A percentile compares a stretch with the other conserved stretches of the same genome.
Evolutionary conservation across 2,113 vertebrate species (phyloP).

Genomic region (Syngnathus floridae): DNA sequence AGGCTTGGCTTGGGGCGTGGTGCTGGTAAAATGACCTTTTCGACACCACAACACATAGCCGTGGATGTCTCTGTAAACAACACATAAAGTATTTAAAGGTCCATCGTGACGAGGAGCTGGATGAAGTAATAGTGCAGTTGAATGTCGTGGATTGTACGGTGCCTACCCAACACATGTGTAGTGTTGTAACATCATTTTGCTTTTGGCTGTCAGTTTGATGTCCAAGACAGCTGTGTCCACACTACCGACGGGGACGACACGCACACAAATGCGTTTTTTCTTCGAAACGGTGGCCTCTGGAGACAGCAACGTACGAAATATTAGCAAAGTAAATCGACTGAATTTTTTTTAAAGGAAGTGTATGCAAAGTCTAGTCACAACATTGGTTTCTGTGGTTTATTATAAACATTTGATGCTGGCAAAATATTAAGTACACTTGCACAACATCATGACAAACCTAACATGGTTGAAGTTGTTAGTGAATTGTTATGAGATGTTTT

Average conservation of each 20-base stretch:
- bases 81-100: neutral
- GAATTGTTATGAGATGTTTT: neutral
- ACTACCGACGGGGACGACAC: slow-evolving; percentile 58
- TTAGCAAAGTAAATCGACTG: neutral
- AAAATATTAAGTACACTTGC: neutral
- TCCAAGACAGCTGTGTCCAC: slow-evolving; percentile 74
- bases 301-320: slow-evolving; percentile 15
- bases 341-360: neutral
- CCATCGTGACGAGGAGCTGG: neutral
- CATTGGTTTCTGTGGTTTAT: neutral
- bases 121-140: neutral
- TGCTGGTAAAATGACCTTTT: slow-evolving; percentile 66
- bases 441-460: neutral
- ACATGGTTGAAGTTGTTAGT: neutral
- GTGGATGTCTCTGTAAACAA: slow-evolving; percentile 59
- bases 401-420: neutral
- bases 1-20: slow-evolving; percentile 68
- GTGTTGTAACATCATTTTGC: slow-evolving; percentile 77
- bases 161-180: slow-evolving; percentile 80
- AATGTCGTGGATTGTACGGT: neutral
- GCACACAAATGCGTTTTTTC: slow-evolving; percentile 80
- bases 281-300: slow-evolving; percentile 73
- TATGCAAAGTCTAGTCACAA: neutral
- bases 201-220: slow-evolving; percentile 76
- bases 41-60: slow-evolving; percentile 82